Conservation (phyloP, 2,888 invertebrate species). For the Chrysodeixis includens region DNA sequence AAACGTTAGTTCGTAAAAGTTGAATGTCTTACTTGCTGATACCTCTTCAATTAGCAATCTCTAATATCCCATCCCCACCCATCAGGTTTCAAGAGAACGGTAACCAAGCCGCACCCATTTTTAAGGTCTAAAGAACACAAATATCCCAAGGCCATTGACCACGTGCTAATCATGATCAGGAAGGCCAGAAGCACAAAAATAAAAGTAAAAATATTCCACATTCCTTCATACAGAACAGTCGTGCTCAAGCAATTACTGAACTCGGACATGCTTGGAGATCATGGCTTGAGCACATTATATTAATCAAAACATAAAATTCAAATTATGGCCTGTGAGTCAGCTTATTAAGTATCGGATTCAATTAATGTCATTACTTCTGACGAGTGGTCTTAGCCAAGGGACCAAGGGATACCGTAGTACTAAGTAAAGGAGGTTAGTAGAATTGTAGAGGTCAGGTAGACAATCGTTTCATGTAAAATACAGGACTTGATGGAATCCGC, state of each 20-base stretch:
- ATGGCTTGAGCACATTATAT: slow-evolving; percentile 15
- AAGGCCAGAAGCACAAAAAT: not conserved
- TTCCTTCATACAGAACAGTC: slow-evolving; percentile 12
- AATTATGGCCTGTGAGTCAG: slow-evolving; percentile 26
- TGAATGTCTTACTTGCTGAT: no score
- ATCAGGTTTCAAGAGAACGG: no score
- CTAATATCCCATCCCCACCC: no score
- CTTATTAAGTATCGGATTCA: slow-evolving; percentile 22
- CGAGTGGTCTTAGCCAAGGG: not conserved
- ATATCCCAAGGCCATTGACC: not conserved
- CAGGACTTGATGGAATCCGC: no score
- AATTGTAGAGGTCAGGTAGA: not conserved
- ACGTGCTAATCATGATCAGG: not conserved
- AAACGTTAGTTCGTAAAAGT: no score
- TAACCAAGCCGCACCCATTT: not conserved
- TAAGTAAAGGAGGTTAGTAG: not conserved
- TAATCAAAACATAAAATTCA: slow-evolving; percentile 30
- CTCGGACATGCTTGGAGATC: slow-evolving; percentile 8
- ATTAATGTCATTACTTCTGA: slow-evolving; percentile 12
- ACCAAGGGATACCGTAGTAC: not conserved
- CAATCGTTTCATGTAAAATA: no score
- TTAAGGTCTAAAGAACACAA: not conserved
- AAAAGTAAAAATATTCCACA: slow-evolving; percentile 16
- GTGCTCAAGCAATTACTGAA: slow-evolving; percentile 39
- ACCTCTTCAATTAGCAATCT: no score